Evolutionary conservation across 2,797 vertebrate species (phyloP), one percentile per base, ranked within the genome.

Genomic region (Malacoctenus gilli): DNA sequence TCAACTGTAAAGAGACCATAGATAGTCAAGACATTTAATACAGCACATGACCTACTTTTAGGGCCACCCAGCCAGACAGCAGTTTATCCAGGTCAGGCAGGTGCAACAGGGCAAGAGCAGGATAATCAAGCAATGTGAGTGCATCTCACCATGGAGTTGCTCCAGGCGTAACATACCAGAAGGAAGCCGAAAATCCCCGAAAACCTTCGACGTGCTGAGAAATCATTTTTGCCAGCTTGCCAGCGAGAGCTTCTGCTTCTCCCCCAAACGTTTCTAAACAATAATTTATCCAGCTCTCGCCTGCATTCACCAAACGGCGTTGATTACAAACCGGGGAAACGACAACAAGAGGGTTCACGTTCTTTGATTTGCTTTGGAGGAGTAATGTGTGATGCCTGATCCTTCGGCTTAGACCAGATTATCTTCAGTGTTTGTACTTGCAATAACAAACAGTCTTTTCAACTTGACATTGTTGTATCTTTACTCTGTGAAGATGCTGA

Each of bases 1-100:
- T 95, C 80, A 98, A 89, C 96, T 99, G 92, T 52, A 49, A 72
- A 75, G 58, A 60, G 23, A 71, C 36, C 60, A 72, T 10, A 59
- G 38, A 60, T 20, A 64, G 35, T 40, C 51, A 55, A 63, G 49
- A 58, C 43, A 57, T 69, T 75, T 62, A 60, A 32, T 46, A 59
- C 30, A 32, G n/a, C 21, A 38, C 14, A 38, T 64, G 41, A 55
- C 59, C 41, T 54, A 55, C 39, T 77, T 72, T 52, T 53, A 52
- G 21, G 30, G 46, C 49, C 28, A 53, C 32, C 36, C 35, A 43
- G 23, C 31, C 46, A 46, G 49, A 30, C 22, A 25, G 44, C 43
- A 48, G 50, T 53, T 68, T 51, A 64, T 62, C n/a, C 12, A 8
- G 48, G 51, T 71, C 46, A 68, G 55, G 42, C 49, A 71, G 59